phyloP scores from a whole-genome alignment of 2,113 vertebrate genomes.

The Shinisaurus crocodilurus region DNA sequence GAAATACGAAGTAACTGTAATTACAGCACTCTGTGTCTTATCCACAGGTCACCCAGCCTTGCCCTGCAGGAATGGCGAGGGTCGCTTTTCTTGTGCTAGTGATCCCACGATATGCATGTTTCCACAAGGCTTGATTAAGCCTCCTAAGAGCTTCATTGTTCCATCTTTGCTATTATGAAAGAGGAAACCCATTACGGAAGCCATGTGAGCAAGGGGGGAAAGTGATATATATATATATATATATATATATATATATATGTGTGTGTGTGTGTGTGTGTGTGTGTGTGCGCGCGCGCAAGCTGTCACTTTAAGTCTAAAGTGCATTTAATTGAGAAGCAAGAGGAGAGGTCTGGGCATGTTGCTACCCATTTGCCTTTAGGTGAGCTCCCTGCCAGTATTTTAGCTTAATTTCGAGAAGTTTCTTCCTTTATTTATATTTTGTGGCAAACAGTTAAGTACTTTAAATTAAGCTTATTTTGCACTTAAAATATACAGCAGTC shows the following conservation, averaged over 20 bases:
- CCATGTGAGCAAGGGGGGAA: slow-evolving; percentile 18
- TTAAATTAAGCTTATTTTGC: slow-evolving; percentile 17
- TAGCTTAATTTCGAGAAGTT: slow-evolving; percentile 45
- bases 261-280: no score
- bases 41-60: background rate
- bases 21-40: background rate
- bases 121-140: background rate
- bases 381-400: slow-evolving; percentile 46
- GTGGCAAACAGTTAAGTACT: slow-evolving; percentile 38
- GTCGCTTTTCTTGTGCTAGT: background rate
- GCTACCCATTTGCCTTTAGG: slow-evolving; percentile 37
- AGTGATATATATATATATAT: background rate
- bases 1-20: background rate
- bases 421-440: slow-evolving; percentile 52
- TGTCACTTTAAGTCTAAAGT: slow-evolving; percentile 32
- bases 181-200: background rate
- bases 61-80: background rate
- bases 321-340: slow-evolving; percentile 54
- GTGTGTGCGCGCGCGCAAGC: slow-evolving; percentile 22
- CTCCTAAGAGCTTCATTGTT: slow-evolving; percentile 1
- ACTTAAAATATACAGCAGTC: slow-evolving; percentile 50
- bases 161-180: background rate
- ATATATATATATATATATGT: background rate
- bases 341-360: slow-evolving; percentile 42
- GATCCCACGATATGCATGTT: background rate